Conservation (phyloP, 2,113 vertebrate species). For the mouse (Mus musculus) region DNA sequence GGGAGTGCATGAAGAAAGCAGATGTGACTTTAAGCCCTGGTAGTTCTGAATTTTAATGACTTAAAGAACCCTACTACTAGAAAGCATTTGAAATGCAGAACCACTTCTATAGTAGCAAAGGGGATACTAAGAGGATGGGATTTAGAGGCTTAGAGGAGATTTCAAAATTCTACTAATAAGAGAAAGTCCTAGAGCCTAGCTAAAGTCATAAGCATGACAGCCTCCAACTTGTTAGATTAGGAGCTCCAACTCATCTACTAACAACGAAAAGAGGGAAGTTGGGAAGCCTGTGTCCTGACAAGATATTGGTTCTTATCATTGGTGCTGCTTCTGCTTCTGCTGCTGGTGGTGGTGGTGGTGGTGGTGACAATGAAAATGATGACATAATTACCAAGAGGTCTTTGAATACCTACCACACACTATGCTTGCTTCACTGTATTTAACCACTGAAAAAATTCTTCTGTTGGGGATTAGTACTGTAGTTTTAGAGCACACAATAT, state of each 20-base stretch:
- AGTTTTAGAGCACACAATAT: slow-evolving; percentile 33
- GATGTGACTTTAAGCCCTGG: slow-evolving; percentile 43
- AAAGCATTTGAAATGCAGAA: not conserved
- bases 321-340: not conserved
- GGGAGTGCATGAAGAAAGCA: not conserved
- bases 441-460: slow-evolving; percentile 48
- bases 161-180: slow-evolving; percentile 3
- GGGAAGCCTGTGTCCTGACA: not conserved
- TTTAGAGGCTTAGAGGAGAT: not conserved
- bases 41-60: slow-evolving; percentile 30
- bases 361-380: not conserved
- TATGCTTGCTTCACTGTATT: slow-evolving; percentile 21
- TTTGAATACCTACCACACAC: not conserved
- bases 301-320: slow-evolving; percentile 13
- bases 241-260: not conserved
- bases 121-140: not conserved
- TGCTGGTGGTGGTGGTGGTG: not conserved
- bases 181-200: not conserved
- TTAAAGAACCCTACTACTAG: slow-evolving; percentile 53
- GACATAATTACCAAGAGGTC: not conserved
- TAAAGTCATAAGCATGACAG: not conserved
- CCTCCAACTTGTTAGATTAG: not conserved
- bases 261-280: not conserved
- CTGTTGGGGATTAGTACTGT: slow-evolving; percentile 2
- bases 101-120: not conserved